phyloP scores from a whole-genome alignment of 2,113 vertebrate species.

The Lota lota region DNA sequence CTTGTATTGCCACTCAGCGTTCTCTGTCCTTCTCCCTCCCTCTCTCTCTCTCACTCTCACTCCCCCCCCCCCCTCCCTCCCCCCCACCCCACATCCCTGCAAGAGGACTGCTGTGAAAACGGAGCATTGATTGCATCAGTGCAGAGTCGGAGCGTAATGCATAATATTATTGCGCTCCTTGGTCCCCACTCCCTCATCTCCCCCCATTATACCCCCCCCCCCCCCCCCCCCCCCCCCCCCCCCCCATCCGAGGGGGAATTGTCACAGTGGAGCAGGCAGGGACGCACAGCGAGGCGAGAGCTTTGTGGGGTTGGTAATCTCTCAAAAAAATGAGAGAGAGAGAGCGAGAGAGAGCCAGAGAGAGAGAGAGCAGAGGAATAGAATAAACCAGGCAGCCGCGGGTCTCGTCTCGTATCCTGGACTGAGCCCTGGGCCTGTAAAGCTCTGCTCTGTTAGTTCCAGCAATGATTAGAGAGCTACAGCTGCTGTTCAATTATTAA shows the following conservation, averaged over 20 bases:
- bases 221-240: neutral
- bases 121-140: slow-evolving; percentile 62
- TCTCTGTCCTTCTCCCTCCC: neutral
- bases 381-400: neutral
- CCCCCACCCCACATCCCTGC: slow-evolving; percentile 20
- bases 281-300: too few relatives aligned
- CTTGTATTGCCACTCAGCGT: neutral
- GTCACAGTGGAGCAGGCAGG: neutral
- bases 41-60: slow-evolving; percentile 1
- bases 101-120: slow-evolving; percentile 51
- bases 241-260: neutral
- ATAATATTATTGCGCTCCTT: slow-evolving; percentile 60
- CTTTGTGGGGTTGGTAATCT: neutral
- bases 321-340: neutral
- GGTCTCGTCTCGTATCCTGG: neutral
- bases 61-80: slow-evolving; percentile 1
- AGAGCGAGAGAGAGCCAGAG: neutral
- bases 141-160: slow-evolving; percentile 47
- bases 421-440: slow-evolving; percentile 13
- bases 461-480: slow-evolving; percentile 52
- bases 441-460: slow-evolving; percentile 20
- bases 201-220: slow-evolving; percentile 29
- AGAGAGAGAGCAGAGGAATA: neutral
- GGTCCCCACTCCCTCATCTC: slow-evolving; percentile 16
- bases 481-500: slow-evolving; percentile 56